Evolutionary conservation across 2,888 invertebrate species (phyloP).

Genomic region (Cordilura impudica): DNA sequence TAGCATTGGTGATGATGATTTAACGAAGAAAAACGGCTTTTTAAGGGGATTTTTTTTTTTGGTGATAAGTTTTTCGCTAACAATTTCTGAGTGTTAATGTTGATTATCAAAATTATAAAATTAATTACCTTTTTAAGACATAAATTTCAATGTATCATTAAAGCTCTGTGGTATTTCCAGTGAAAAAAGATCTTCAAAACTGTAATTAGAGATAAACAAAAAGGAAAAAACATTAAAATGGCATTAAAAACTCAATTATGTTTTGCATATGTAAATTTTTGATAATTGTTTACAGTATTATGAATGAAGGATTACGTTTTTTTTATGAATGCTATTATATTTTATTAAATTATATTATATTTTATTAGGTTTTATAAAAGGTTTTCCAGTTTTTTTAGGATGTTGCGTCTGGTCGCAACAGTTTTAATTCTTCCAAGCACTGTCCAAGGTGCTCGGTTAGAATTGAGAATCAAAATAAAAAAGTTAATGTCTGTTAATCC

Average conservation of each 20-base stretch:
- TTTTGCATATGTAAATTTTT: too few relatives aligned
- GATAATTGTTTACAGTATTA: too few relatives aligned
- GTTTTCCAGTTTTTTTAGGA: too few relatives aligned
- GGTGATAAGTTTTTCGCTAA: conserved; percentile 30
- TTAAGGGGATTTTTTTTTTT: conserved; percentile 29
- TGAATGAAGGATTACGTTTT: too few relatives aligned
- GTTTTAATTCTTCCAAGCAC: too few relatives aligned
- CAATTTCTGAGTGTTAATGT: neutral
- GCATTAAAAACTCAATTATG: neutral
- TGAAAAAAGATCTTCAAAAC: conserved; percentile 37
- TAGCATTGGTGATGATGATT: conserved; percentile 21
- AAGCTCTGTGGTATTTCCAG: conserved; percentile 31
- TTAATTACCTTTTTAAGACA: conserved; percentile 59
- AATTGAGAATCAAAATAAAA: too few relatives aligned
- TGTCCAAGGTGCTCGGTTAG: too few relatives aligned
- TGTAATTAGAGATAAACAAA: conserved; percentile 38
- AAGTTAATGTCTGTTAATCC: too few relatives aligned
- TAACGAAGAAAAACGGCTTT: conserved; percentile 39
- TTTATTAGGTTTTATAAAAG: too few relatives aligned
- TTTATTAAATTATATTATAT: too few relatives aligned
- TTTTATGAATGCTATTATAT: too few relatives aligned
- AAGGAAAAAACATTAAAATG: neutral
- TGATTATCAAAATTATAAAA: conserved; percentile 30
- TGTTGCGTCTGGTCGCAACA: too few relatives aligned
- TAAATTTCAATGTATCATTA: conserved; percentile 44